A percentile compares a stretch with the other conserved stretches of the same genome.
Conservation (phyloP, 2,113 vertebrate species). For the Cynoglossus semilaevis region DNA sequence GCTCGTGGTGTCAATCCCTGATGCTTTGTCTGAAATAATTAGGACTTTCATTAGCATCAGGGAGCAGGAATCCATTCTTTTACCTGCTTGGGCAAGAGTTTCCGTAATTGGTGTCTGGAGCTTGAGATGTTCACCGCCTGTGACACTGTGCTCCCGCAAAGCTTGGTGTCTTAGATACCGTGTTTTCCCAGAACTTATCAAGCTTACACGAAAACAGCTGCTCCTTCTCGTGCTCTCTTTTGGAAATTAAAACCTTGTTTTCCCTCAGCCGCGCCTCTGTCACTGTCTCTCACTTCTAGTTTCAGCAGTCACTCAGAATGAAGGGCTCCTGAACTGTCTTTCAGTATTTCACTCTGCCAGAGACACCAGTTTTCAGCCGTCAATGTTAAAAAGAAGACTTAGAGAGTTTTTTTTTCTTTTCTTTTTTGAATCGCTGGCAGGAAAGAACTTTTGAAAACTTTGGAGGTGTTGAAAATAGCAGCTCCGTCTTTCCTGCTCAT, state of each 20-base stretch:
- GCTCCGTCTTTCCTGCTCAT: conserved; percentile 11
- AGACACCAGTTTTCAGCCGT: conserved; percentile 24
- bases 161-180: conserved; percentile 45
- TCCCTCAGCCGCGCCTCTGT: not conserved
- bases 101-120: conserved; percentile 56
- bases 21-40: conserved; percentile 72
- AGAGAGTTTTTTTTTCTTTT: conserved; percentile 1
- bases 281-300: conserved; percentile 29
- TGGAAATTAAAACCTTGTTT: conserved; percentile 43
- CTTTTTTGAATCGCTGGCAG: conserved; percentile 36
- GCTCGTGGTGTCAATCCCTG: conserved; percentile 44
- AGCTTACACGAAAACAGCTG: conserved; percentile 34
- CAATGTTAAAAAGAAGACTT: conserved; percentile 16
- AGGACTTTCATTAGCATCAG: conserved; percentile 63
- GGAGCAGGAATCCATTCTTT: conserved; percentile 41
- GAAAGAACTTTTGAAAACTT: conserved; percentile 53
- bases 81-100: conserved; percentile 51
- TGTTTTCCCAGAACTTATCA: conserved; percentile 50
- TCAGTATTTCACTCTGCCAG: conserved; percentile 32
- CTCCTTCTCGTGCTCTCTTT: conserved; percentile 30
- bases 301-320: conserved; percentile 36
- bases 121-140: conserved; percentile 42
- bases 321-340: conserved; percentile 30
- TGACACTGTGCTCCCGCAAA: conserved; percentile 29
- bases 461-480: conserved; percentile 52